Base-by-base conservation (phyloP, 2,797 vertebrate genomes). In the Pogonophryne albipinna region DNA sequence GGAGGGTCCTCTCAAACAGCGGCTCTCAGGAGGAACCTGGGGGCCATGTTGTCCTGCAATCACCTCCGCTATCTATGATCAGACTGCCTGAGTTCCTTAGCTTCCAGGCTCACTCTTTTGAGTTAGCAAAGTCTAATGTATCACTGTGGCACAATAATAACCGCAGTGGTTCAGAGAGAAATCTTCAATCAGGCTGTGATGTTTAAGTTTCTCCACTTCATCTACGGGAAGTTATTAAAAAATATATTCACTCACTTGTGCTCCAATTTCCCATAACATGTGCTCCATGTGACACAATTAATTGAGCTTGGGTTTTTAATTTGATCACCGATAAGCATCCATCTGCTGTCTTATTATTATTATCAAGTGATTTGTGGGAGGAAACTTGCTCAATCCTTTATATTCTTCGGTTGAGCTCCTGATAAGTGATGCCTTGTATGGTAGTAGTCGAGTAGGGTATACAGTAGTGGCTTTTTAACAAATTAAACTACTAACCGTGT, bases 1-100 rank as follows among this genome's bases (percentile, higher is more conserved):
- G 82, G 63, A 72, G 71, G 66, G 38, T 74, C 70, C 23, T 67
- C 20, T 57, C 61, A 59, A 69, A 68, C 73, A 72, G 74, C 69
- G 15, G 51, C 65, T 79, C 47, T 72, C 55, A 56, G 66, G 66
- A 72, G 63, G 65, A 86, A 79, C 52, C 42, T 53, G 20, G 45
- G 34, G 72, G 63, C 74, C 11, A 31, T 4, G 3, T 11, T 82
- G 74, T 78, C 79, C 84, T 38, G 52, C 45, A 46, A 66, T 76
- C 60, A 70, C 60, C 71, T 66, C 23, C 13, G 1, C 66, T 51
- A 27, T 65, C 38, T 42, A 10, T 20, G 51, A 38, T 78, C 47
- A 45, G 52, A 27, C 23, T 56, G 42, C 34, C 56, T 16, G n/a
- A 79, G 31, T 31, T 52, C 13, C 16, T 69, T 15, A 63, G 50